Base-by-base conservation (phyloP, 2,797 vertebrate species). In the Protonibea diacanthus region DNA sequence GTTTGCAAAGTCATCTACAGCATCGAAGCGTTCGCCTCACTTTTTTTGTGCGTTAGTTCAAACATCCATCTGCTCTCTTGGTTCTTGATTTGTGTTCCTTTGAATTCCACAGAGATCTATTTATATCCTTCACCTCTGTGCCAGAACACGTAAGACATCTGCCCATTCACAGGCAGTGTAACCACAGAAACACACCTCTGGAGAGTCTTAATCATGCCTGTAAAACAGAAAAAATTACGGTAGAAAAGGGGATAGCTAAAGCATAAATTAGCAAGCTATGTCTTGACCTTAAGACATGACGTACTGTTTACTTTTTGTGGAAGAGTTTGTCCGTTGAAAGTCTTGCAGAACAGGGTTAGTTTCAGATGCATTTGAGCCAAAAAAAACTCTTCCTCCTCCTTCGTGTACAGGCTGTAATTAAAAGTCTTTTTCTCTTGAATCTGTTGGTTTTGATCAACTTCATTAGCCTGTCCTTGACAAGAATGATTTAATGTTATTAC, bases 71-170 rank as follows among this genome's bases (percentile, higher is more conserved):
- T 72, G 57, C 53, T 74, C 25, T 71, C 51, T 67, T 38, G 67
- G 53, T 70, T 77, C 66, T 73, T 80, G 70, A 76, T 84, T 84
- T 77, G 53, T 80, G 20, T 47, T n/a, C 42, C 52, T 82, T 78
- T 74, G 60, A 80, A 83, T 90, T 91, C 84, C 74, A 62, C 73
- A 72, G 49, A 78, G 47, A 72, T 79, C 82, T 91, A 78, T 92
- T 90, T 83, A 88, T 92, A 91, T 70, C 33, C 20, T 74, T 78
- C 62, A 70, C 74, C 64, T 74, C 59, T 73, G 53, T 85, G 82
- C 85, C 71, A 90, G 74, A 85, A 85, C 70, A 72, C 25, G 67
- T 69, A 55, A 69, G 62, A 87, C 74, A 83, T 77, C 69, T 82
- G 76, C 52, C 80, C 58, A 73, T 85, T 90, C 78, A 84, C 70